Evolutionary conservation across 2,888 invertebrate species (phyloP).

Genomic region (Nomada fabriciana): DNA sequence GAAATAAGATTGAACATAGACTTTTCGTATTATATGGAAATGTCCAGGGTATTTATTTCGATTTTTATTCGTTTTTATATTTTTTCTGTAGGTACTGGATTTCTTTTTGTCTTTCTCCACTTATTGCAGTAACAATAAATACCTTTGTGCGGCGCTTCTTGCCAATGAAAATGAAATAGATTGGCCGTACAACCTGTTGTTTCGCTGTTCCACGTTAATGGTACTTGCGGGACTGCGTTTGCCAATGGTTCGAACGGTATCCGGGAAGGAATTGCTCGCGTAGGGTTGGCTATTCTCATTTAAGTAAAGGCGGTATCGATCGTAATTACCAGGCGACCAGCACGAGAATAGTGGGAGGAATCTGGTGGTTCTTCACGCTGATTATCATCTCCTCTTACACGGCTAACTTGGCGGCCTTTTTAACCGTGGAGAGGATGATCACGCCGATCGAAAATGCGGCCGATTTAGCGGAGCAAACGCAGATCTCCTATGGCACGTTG

Average conservation of each 20-base stretch:
- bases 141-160: too few relatives aligned
- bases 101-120: too few relatives aligned
- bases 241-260: neutral
- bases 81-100: too few relatives aligned
- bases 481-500: slow-evolving; percentile 97
- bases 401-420: slow-evolving; percentile 98
- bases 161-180: too few relatives aligned
- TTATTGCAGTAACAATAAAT: too few relatives aligned
- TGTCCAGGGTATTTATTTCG: too few relatives aligned
- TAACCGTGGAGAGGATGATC: slow-evolving; percentile 98
- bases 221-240: neutral
- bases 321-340: slow-evolving; percentile 90
- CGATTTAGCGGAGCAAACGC: slow-evolving; percentile 96
- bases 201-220: neutral
- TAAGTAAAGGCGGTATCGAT: slow-evolving; percentile 39
- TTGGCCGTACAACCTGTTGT: neutral
- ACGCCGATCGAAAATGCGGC: slow-evolving; percentile 98
- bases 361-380: slow-evolving; percentile 99
- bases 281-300: neutral
- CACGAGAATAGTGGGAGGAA: slow-evolving; percentile 97
- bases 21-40: too few relatives aligned
- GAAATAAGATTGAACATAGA: too few relatives aligned
- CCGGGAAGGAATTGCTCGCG: slow-evolving; percentile 49
- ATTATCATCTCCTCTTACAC: slow-evolving; percentile 99
- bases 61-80: too few relatives aligned